Base-by-base conservation (phyloP, 2,797 vertebrate species). In the Calcarius lapponicus region DNA sequence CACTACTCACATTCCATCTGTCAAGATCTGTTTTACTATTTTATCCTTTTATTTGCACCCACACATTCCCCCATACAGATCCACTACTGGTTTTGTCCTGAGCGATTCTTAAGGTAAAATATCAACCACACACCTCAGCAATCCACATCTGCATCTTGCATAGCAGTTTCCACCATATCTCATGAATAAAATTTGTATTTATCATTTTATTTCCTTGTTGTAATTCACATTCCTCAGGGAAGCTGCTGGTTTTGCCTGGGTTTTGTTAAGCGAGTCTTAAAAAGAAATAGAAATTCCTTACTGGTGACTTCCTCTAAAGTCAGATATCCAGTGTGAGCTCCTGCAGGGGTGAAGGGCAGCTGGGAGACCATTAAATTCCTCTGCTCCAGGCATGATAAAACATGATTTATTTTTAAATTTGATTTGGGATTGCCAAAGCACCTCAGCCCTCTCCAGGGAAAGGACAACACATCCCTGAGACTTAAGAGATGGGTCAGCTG, bases 31-130 rank as follows among this genome's bases (percentile, higher is more conserved):
- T 48, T 83, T 74, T 32, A n/a, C 18, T n/a, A 4, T 51, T 66
- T 85, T 14, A 16, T 6, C 45, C 47, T 76, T 70, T 58, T 24
- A 8, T 36, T 36, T 36, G 36, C 36, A 36, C 36, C 36, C 36
- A 36, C 36, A 36, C 36, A 36, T 36, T 1, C 9, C 5, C 24
- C 42, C 10, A 62, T 2, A 17, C 0, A 61, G 34, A 43, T 3
- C 53, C 10, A 3, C 16, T 16, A 4, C 17, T 50, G 61, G 0
- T 65, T 84, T n/a, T 48, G 21, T 60, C 64, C 74, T 60, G 13
- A 10, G 32, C 32, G 31, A 62, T 54, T 47, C 34, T n/a, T 34
- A 42, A 57, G 5, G 21, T 32, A 15, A 93, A 73, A 17, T 15
- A 82, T 1, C 3, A 4, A 36, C 10, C 20, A 40, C 47, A 61